Evolutionary conservation across 2,888 invertebrate species (phyloP).

Genomic region (Creontiades dilutus): DNA sequence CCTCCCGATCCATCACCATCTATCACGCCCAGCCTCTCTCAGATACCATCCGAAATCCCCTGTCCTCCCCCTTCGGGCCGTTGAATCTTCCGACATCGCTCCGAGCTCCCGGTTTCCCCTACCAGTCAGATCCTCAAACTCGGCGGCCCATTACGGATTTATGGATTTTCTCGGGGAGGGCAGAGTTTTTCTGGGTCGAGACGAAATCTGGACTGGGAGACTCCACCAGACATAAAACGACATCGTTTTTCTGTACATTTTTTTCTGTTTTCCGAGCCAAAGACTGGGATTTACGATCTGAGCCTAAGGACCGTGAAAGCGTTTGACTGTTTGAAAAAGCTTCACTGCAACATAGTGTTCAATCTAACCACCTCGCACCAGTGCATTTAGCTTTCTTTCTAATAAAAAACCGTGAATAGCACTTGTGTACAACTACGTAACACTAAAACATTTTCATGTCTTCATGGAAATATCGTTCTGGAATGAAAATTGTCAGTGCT

Average conservation of each 20-base stretch:
- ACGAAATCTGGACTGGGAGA: background rate
- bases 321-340: too few species aligned
- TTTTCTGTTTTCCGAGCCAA: background rate
- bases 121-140: background rate
- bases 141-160: slow-evolving; percentile 23
- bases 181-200: background rate
- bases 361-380: too few species aligned
- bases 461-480: too few species aligned
- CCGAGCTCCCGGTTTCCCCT: background rate
- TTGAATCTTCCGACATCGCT: background rate
- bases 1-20: slow-evolving; percentile 4
- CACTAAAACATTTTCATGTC: too few species aligned
- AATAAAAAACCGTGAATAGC: too few species aligned
- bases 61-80: background rate
- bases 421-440: too few species aligned
- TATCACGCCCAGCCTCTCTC: slow-evolving; percentile 27
- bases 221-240: background rate
- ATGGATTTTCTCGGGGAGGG: background rate
- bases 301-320: too few species aligned
- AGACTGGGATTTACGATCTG: too few species aligned
- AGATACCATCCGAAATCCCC: background rate
- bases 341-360: too few species aligned
- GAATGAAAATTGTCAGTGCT: too few species aligned
- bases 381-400: too few species aligned
- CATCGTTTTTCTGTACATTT: background rate